phyloP scores from a whole-genome alignment of 2,797 vertebrate species.

The Peromyscus eremicus region DNA sequence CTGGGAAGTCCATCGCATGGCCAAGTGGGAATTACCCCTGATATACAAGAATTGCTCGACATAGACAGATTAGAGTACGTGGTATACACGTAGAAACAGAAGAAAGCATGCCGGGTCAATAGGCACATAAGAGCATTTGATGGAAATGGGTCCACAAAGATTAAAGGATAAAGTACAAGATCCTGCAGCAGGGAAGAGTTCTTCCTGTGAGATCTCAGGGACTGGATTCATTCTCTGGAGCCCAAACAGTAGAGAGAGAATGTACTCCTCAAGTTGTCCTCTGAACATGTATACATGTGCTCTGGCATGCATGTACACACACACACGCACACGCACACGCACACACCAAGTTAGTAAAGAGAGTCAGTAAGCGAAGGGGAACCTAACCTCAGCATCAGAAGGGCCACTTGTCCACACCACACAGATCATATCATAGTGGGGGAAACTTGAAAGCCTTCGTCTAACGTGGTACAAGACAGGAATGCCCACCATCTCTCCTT shows the following conservation, averaged over 20 bases:
- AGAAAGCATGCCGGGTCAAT: too few relatives aligned
- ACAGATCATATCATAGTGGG: background rate
- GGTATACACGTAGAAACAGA: background rate
- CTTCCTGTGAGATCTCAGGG: background rate
- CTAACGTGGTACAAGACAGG: background rate
- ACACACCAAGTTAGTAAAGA: background rate
- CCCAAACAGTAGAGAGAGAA: background rate
- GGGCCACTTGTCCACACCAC: background rate
- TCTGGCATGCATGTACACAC: background rate
- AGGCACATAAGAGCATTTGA: background rate
- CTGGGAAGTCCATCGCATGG: background rate
- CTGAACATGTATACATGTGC: background rate
- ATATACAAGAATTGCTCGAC: background rate
- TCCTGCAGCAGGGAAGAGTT: background rate
- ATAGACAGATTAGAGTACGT: background rate
- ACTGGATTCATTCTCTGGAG: background rate
- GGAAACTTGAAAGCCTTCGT: background rate
- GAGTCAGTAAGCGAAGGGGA: background rate
- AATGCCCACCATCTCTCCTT: background rate
- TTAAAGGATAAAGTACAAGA: background rate
- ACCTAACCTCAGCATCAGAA: background rate
- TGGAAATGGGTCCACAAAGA: background rate
- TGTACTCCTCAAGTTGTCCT: background rate
- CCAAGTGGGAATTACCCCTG: background rate
- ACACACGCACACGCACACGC: too few relatives aligned